Conservation (phyloP, 30 jellyfish, hydroid and myxozoan species). For the Aurelia aurita complex sp. Pacific region DNA sequence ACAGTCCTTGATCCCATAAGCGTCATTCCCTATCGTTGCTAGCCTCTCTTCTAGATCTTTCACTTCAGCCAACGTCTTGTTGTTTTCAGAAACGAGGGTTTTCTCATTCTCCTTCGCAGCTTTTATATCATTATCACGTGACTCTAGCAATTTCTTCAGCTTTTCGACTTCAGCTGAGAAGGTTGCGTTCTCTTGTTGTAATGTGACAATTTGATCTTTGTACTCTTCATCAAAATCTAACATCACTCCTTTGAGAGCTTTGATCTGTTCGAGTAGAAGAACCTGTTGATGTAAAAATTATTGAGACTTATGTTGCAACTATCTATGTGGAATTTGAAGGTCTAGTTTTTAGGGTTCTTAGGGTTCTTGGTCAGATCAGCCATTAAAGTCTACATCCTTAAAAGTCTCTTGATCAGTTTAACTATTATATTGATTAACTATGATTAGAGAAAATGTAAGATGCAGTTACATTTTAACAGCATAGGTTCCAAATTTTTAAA, state of each 20-base stretch:
- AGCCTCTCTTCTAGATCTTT: constrained; percentile 36
- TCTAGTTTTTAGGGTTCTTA: too few species aligned
- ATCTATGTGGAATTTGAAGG: too few species aligned
- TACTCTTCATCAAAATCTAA: constrained; percentile 23
- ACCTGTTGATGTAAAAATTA: background rate
- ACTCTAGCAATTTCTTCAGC: background rate
- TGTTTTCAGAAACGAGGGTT: constrained; percentile 21
- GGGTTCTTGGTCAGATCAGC: too few species aligned
- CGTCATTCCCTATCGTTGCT: background rate
- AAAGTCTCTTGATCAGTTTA: too few species aligned
- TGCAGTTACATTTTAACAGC: too few species aligned
- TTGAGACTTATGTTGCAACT: too few species aligned
- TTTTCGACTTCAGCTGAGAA: constrained; percentile 12
- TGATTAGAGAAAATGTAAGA: too few species aligned
- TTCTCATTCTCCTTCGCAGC: constrained; percentile 53
- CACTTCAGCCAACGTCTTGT: background rate
- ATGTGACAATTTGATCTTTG: constrained; percentile 6
- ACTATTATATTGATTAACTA: too few species aligned
- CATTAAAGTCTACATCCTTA: too few species aligned
- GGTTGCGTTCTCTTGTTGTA: constrained; percentile 2
- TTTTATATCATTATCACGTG: constrained; percentile 4
- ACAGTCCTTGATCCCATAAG: constrained; percentile 5
- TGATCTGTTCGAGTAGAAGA: constrained; percentile 41
- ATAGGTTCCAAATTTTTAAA: too few species aligned
- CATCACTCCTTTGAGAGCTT: constrained; percentile 38